Base-by-base conservation (phyloP, 2,113 vertebrate species). In the Ptychochromis oligacanthus region DNA sequence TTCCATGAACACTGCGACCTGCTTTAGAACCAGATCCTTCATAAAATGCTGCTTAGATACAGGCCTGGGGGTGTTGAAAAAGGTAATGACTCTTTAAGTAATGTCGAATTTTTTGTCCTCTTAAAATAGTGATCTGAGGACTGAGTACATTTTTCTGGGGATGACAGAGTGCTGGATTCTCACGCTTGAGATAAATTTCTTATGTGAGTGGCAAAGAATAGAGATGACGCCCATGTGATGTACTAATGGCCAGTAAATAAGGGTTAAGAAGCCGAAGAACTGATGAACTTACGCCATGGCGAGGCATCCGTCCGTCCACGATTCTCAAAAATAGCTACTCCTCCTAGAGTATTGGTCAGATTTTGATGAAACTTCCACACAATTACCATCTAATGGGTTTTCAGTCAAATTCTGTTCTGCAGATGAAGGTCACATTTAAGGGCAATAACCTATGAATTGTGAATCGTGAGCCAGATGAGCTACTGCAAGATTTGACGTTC, bases 61-160 rank as follows among this genome's bases (percentile, higher is more conserved):
- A 77, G 3, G 52, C 81, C 62, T 67, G 43, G 12, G 77, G 79
- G 43, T 75, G 24, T 38, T 86, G 38, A 49, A 58, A 61, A 40
- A 59, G 62, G 76, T 91, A 46, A 83, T 60, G 17, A 62, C 79
- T 86, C 67, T 84, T 60, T 22, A 55, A 75, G 70, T 5, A 4
- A 54, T 28, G 60, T 3, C 60, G 31, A 57, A 56, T 31, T 24
- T 82, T 81, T 87, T 40, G 59, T 28, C 46, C 18, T 77, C 31
- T 57, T 46, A 12, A 79, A 79, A 67, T 8, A 77, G 57, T 18
- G 17, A 82, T 15, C 14, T 2, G 7, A 57, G n/a, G 46, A 80
- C 17, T 17, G n/a, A 67, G 58, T 2, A 17, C 28, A 52, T 17
- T 64, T 59, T 54, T 62, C 12, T 58, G 24, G 18, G 9, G 22